Base-by-base conservation (phyloP, 2,888 invertebrate genomes). In the Noctua comes region DNA sequence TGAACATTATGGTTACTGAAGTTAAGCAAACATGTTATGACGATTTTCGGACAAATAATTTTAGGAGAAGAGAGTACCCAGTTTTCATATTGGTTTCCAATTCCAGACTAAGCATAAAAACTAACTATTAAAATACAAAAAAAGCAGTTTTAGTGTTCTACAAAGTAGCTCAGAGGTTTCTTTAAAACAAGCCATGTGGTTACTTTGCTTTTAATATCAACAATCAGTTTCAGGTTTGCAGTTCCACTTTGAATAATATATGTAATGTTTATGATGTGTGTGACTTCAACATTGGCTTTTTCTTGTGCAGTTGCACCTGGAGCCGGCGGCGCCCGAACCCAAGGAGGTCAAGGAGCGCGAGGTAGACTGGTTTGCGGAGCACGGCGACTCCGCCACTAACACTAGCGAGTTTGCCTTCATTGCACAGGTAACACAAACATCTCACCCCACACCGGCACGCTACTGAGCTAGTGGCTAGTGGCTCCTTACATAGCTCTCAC, bases 361-460 rank as follows among this genome's bases (percentile, higher is more conserved):
- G 96, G 97, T 98, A 88, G 99, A 99, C 96, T 99, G 99, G 97
- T 99, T 99, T 96, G 98, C 98, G 79, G 98, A 98, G 95, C 97
- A 98, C 90, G 94, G 94, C 75, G 93, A 93, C 88, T 85, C 93
- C 54, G 90, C 93, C 91, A 94, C 93, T 96, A 94, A 97, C 95
- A 92, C 92, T 95, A 95, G 94, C 91, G 92, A 94, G 94, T 93
- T 93, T 94, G 93, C 93, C 74, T 83, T 88, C 91, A 86, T 93
- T 31, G 89, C 93, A 76, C 97, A 97, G 97, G 97, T 97, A 97
- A 95, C 95, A 91, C 90, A 85, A 89, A 76, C 88, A 87, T 82
- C 84, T 79, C 86, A 82, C 77, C 85, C 75, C 62, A 70, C 70
- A 68, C 73, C 10, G 18, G 51, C 57, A 16, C 79, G 5, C 51